These are phyloP conservation scores for Drosophila funebris DNA, from an alignment of 1,140 invertebrate species.

Conservation along the genomic window DNA sequence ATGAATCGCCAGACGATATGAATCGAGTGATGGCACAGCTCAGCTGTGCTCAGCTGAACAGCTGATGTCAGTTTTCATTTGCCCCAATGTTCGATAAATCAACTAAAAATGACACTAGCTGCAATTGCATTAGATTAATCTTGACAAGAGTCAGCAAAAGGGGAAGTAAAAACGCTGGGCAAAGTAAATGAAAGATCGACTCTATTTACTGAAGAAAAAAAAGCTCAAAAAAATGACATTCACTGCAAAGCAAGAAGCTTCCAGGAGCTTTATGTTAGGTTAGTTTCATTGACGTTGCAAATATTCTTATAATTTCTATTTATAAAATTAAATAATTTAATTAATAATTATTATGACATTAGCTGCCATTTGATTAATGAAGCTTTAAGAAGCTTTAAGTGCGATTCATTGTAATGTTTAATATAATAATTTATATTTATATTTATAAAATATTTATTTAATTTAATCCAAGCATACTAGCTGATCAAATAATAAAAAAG, in stretches of 20 bases:
- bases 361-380: not conserved
- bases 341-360: not conserved
- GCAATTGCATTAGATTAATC: not conserved
- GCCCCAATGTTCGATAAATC: not conserved
- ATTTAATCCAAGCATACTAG: no score
- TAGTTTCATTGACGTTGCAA: not conserved
- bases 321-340: not conserved
- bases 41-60: not conserved
- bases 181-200: not conserved
- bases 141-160: not conserved
- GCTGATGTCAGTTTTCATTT: slow-evolving; percentile 22
- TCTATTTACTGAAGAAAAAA: not conserved
- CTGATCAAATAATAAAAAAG: no score
- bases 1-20: slow-evolving; percentile 5
- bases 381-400: not conserved
- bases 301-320: not conserved
- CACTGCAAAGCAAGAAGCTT: not conserved
- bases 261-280: not conserved
- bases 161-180: not conserved
- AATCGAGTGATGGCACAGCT: not conserved
- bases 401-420: no score
- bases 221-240: not conserved
- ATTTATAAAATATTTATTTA: no score
- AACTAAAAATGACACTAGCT: not conserved
- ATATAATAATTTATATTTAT: no score